phyloP scores from a whole-genome alignment of 1,140 invertebrate species.

The Palaemon carinicauda region DNA sequence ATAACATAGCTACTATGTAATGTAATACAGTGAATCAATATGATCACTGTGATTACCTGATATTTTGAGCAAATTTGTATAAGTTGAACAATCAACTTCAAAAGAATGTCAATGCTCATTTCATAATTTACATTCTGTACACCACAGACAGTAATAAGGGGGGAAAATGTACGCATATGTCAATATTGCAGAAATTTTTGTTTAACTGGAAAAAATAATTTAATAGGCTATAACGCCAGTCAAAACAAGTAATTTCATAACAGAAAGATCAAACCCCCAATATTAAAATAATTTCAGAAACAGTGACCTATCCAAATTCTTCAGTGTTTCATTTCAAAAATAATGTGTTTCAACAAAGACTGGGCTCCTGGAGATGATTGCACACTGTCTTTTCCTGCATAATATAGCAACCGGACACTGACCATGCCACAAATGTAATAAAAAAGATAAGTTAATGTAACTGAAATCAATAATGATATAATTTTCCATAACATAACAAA shows the following conservation, averaged over 20 bases:
- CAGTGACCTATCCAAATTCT: neutral
- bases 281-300: too few species aligned
- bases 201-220: neutral
- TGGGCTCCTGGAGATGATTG: neutral
- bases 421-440: too few species aligned
- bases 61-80: constrained; percentile 36
- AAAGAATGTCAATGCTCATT: constrained; percentile 21
- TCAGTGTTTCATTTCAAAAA: constrained; percentile 39
- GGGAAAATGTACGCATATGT: neutral
- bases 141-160: neutral
- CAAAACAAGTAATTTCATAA: neutral
- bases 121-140: neutral
- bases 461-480: too few species aligned
- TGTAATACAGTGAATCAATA: constrained; percentile 49
- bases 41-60: constrained; percentile 43
- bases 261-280: too few species aligned
- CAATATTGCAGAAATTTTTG: neutral
- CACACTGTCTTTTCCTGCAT: neutral
- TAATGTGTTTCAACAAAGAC: constrained; percentile 44
- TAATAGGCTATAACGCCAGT: neutral
- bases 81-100: neutral
- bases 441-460: too few species aligned
- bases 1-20: constrained; percentile 4
- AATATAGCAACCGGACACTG: neutral
- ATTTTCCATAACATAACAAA: neutral